A percentile compares a stretch with the other conserved stretches of the same genome.
Evolutionary conservation across 2,888 invertebrate species (phyloP).

Genomic region (Hyles lineata): DNA sequence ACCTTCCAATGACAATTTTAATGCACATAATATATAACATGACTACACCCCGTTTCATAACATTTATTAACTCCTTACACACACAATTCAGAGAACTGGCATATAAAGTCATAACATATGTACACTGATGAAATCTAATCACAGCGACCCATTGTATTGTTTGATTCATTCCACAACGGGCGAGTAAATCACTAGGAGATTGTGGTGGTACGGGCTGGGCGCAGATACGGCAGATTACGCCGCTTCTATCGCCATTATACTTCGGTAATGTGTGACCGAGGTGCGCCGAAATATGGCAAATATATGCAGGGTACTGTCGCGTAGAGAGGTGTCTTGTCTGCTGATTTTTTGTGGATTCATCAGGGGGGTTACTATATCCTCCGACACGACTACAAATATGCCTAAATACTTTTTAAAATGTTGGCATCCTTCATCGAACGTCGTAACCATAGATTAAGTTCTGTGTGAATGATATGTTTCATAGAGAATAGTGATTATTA

Average conservation of each 20-base stretch:
- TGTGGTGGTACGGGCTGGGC: not conserved
- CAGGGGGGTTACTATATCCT: not conserved
- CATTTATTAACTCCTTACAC: too few relatives aligned
- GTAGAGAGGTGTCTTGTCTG: not conserved
- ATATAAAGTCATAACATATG: not conserved
- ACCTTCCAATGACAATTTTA: too few relatives aligned
- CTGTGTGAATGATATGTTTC: too few relatives aligned
- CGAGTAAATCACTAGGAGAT: slow-evolving; percentile 9
- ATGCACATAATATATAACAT: too few relatives aligned
- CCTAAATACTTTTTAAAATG: too few relatives aligned
- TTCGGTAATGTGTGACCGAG: slow-evolving; percentile 18
- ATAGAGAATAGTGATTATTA: too few relatives aligned
- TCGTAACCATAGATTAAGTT: too few relatives aligned
- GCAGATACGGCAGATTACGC: slow-evolving; percentile 14
- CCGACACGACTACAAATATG: too few relatives aligned
- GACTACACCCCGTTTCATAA: too few relatives aligned
- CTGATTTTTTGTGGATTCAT: not conserved
- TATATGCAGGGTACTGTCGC: slow-evolving; percentile 5
- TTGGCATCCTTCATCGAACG: too few relatives aligned
- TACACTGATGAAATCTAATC: not conserved
- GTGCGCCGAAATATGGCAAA: slow-evolving; percentile 18
- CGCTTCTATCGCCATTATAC: slow-evolving; percentile 21
- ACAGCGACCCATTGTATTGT: not conserved
- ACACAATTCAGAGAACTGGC: too few relatives aligned
- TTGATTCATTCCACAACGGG: slow-evolving; percentile 15